Conservation (phyloP, 1,140 invertebrate species). For the Trichogramma pretiosum region DNA sequence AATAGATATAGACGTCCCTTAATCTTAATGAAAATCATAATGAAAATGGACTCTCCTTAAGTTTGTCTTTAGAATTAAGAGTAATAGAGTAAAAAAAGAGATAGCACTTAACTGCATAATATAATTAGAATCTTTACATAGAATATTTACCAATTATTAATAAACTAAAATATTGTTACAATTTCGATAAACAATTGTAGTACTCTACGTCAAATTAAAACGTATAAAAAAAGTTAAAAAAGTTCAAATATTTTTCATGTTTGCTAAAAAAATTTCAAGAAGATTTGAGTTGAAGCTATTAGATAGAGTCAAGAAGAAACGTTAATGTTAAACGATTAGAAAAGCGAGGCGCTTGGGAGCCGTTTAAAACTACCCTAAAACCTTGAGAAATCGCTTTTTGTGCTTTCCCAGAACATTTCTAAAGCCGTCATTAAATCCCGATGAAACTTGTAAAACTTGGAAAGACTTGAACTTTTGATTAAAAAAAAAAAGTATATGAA, state of each 20-base stretch:
- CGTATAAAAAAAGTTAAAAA: slow-evolving; percentile 28
- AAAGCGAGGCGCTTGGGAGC: slow-evolving; percentile 41
- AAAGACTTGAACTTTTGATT: slow-evolving; percentile 17
- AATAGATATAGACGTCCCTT: too few species aligned
- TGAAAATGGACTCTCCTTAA: too few species aligned
- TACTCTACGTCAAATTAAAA: not conserved
- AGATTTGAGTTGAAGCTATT: slow-evolving; percentile 43
- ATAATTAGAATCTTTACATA: too few species aligned
- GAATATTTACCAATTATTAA: too few species aligned
- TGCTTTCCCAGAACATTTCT: slow-evolving; percentile 13
- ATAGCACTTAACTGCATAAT: too few species aligned
- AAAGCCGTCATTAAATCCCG: too few species aligned
- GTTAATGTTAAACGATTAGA: slow-evolving; percentile 43
- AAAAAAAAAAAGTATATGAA: too few species aligned
- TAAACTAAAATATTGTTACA: too few species aligned
- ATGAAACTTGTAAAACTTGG: slow-evolving; percentile 17
- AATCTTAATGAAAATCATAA: too few species aligned
- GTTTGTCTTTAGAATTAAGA: too few species aligned
- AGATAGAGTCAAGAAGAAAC: slow-evolving; percentile 26
- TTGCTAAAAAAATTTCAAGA: slow-evolving; percentile 38
- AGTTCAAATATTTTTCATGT: slow-evolving; percentile 23
- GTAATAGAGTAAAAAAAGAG: too few species aligned
- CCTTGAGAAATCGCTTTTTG: slow-evolving; percentile 20
- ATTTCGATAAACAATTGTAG: too few species aligned
- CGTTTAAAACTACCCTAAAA: slow-evolving; percentile 29